Base-by-base conservation (phyloP, 2,797 vertebrate genomes). In the Manis crassicaudata region DNA sequence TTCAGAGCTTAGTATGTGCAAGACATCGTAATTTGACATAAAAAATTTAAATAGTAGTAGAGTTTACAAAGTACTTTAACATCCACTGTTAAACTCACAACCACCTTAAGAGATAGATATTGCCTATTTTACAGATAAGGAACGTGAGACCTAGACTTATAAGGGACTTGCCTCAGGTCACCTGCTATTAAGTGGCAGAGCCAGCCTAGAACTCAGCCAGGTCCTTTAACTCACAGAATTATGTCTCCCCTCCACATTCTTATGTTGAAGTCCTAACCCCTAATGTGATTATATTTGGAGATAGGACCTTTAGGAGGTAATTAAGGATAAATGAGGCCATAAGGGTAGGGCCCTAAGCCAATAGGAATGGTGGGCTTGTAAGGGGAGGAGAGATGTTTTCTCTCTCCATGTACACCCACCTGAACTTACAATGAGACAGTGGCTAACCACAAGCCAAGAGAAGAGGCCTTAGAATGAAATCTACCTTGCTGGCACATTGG, bases 41-140 rank as follows among this genome's bases (percentile, higher is more conserved):
- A 87, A 90, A 65, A 27, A 92, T 75, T 75, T 81, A 90, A 86
- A 43, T 43, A 96, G 81, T 73, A 90, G 29, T 84, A 58, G 54
- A 73, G 29, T 75, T 88, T 92, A 72, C 50, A 92, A 81, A 87
- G 67, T 37, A 67, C 32, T 87, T 75, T 65, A 73, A 58, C 40
- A 87, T 50, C 35, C 32, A 27, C 65, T 88, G n/a, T 65, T 75
- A 65, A 93, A 65, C 13, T 35, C 32, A 88, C 12, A 63, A 73
- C 37, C 27, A 93, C 13, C 43, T 50, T 25, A 52, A 62, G 54
- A 79, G 52, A 18, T 18, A 60, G 4, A 7, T 35, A 37, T 68
- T 58, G 17, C 12, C n/a, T 81, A n/a, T 73, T 54, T 87, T 70
- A 50, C 40, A 92, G 63, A 43, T 65, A 54, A 67, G 46, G 50